Evolutionary conservation across 2,113 vertebrate species (phyloP), one percentile per base, ranked within the genome.

Genomic region (Antechinus flavipes): DNA sequence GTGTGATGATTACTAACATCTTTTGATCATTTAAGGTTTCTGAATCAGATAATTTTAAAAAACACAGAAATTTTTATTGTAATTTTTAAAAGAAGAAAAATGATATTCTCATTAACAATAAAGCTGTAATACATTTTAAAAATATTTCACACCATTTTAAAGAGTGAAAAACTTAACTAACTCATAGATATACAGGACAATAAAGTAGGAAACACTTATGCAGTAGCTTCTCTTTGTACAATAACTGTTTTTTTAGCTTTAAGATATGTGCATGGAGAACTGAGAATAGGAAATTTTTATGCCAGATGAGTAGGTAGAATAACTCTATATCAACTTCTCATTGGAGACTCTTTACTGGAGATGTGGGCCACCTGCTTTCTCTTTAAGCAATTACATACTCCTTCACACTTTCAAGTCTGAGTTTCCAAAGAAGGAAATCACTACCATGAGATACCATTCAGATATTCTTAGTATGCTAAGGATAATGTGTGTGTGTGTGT

Each of bases 161-260:
- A n/a, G 96, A 92, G 2, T 2, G 91, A 91, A 54, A 2, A 58
- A 26, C 94, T 89, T 95, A 96, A 76, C 89, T 47, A 89, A 49
- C 92, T 0, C 26, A 90, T 54, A 94, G 94, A 93, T 58, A 14
- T n/a, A 76, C 53, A 89, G 25, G 2, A 91, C 35, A 46, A 89
- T 2, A 90, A 84, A 30, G n/a, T 50, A 90, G 24, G 14, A 76
- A 42, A 53, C 35, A 90, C 30, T 27, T 92, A 94, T 42, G n/a
- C 7, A 42, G 16, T 42, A 35, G n/a, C 42, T 42, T 42, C n/a
- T 84, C 35, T 84, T 84, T 84, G 16, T 84, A 42, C 6, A 23
- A 23, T n/a, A 84, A 84, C n/a, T 84, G 42, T 84, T 19, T 76
- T 76, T 68, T 84, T 42, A 42, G 16, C 4, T 14, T 84, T 22